Base-by-base conservation (phyloP, 2,113 vertebrate species). In the Larimichthys polyactis region DNA sequence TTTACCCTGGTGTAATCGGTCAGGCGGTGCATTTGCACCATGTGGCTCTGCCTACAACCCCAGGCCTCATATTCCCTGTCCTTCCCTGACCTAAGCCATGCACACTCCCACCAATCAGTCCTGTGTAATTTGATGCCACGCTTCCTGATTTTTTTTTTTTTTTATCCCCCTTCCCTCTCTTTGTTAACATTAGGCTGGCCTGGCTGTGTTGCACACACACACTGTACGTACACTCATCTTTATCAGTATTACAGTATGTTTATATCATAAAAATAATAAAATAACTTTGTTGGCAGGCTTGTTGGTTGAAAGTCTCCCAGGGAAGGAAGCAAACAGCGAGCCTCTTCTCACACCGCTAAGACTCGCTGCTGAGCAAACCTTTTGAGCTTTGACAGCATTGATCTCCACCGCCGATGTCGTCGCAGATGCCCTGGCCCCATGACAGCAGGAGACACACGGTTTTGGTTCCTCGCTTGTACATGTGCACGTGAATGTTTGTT, bases 71-170 rank as follows among this genome's bases (percentile, higher is more conserved):
- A 63, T 79, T 87, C 79, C 66, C 68, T 89, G 84, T 92, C 91
- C 90, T 91, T 79, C 79, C 58, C 77, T 89, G 89, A 94, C 88
- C 87, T 36, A 63, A 84, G 63, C 68, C 27, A 22, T 55, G 65
- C 72, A 64, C 75, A 44, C 82, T 76, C 67, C 75, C 77, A 75
- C 89, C 79, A 83, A 74, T 81, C 85, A 85, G 82, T 48, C 65
- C 44, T n/a, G 62, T 75, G 93, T 91, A 87, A 94, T 82, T 73
- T 36, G 75, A 93, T 73, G 86, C 92, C 85, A 74, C 17, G 69
- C 82, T 92, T 93, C 92, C 90, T 91, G 71, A 36, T 36, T 36
- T 36, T 32, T 32, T 6, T 32, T 32, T 32, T 36, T 49, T 62
- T 71, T 11, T 20, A 27, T 12, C 16, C 8, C 17, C 14, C 40